Percentiles rank a stretch among this genome's conserved stretches.
phyloP scores from a whole-genome alignment of 2,113 vertebrate species.

The Onychostoma macrolepis region DNA sequence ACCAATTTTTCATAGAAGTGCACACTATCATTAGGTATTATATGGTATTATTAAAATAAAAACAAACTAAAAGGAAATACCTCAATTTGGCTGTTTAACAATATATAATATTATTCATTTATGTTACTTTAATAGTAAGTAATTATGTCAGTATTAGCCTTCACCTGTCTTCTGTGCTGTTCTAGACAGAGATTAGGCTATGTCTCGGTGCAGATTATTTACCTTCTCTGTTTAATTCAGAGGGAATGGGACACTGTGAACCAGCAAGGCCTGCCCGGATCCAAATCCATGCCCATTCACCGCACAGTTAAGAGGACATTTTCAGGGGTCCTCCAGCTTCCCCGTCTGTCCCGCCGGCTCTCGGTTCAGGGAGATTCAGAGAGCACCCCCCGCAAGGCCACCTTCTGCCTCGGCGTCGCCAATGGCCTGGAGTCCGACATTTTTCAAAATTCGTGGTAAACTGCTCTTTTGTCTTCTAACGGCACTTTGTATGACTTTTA shows the following conservation, averaged over 20 bases:
- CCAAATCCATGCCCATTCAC: not conserved
- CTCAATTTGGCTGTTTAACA: not conserved
- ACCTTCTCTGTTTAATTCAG: constrained; percentile 51
- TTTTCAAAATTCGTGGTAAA: constrained; percentile 44
- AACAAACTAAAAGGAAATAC: not conserved
- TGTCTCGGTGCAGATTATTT: not conserved
- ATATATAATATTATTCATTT: not conserved
- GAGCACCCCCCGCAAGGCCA: constrained; percentile 12
- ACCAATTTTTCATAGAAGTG: not conserved
- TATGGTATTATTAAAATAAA: not conserved
- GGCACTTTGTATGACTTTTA: not conserved
- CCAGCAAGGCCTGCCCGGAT: constrained; percentile 40
- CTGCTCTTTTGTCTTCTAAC: not conserved
- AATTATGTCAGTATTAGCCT: not conserved
- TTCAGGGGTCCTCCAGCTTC: constrained; percentile 80
- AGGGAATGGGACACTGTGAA: constrained; percentile 63
- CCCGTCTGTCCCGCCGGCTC: constrained; percentile 69
- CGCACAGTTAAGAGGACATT: constrained; percentile 75
- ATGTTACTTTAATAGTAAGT: not conserved
- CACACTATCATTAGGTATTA: not conserved
- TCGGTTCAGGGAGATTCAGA: constrained; percentile 54
- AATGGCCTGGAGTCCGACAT: constrained; percentile 63
- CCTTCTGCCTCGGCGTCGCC: constrained; percentile 70
- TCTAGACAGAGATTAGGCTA: not conserved
- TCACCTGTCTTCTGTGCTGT: not conserved